A percentile compares a stretch with the other conserved stretches of the same genome.
These are phyloP conservation scores for Spisula subtruncata DNA, from an alignment of 2,888 invertebrate species.

Conservation along the genomic window DNA sequence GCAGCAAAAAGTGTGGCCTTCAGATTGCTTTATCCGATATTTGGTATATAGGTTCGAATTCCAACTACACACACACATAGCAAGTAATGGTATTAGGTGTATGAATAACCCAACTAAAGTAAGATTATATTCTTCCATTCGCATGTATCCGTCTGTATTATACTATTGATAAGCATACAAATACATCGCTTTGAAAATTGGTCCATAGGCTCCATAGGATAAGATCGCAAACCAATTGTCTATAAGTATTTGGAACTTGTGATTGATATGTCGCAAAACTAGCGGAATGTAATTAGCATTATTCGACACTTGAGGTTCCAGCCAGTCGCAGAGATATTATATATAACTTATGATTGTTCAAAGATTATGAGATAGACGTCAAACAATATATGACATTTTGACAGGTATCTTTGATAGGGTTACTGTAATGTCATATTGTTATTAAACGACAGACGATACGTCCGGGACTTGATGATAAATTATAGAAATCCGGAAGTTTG, in stretches of 20 bases:
- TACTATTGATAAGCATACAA: too few relatives aligned
- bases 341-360: not conserved
- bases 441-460: constrained; percentile 6
- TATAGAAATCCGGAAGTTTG: not conserved
- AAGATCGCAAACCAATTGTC: not conserved
- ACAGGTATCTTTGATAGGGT: constrained; percentile 1
- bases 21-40: too few relatives aligned
- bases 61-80: too few relatives aligned
- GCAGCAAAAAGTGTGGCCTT: too few relatives aligned
- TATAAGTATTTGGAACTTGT: not conserved
- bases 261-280: not conserved
- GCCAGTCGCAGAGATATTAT: not conserved
- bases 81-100: too few relatives aligned
- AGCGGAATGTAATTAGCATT: not conserved
- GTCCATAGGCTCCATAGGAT: too few relatives aligned
- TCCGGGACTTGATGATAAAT: constrained; percentile 7
- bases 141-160: too few relatives aligned
- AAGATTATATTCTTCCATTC: too few relatives aligned
- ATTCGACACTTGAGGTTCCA: not conserved
- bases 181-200: too few relatives aligned
- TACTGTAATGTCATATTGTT: not conserved
- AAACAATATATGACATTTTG: not conserved
- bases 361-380: not conserved
- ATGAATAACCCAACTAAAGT: too few relatives aligned
- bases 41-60: too few relatives aligned